Base-by-base conservation (phyloP, 2,113 vertebrate species). In the Acrocephalus kingi region DNA sequence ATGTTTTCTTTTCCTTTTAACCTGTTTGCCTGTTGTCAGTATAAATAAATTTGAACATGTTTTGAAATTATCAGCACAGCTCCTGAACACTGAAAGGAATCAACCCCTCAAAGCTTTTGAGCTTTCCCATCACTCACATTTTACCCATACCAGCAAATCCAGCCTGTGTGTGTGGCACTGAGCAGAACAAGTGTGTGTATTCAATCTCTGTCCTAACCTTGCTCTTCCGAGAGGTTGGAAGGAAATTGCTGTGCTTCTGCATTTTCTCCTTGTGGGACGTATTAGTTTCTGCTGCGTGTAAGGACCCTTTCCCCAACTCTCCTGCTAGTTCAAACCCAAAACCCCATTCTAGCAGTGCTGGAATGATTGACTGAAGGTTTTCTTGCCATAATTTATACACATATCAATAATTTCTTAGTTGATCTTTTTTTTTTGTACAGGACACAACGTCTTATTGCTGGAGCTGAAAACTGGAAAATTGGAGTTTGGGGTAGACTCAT, bases 331-430 rank as follows among this genome's bases (percentile, higher is more conserved):
- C 59, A 82, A 94, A 52, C 15, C 75, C 24, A 33, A 89, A 84
- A 89, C 54, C 87, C 5, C 41, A 84, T 94, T 7, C 82, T 55
- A 84, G 78, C 51, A 71, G 51, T 33, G 69, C 74, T 81, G 84
- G 76, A 91, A 71, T 56, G 75, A 84, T 54, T 87, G 91, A 79
- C 37, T 91, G 67, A 91, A 96, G 56, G 25, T 59, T 89, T 90
- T 93, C 24, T 48, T 86, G 21, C 51, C 80, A 64, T 90, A 91
- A 89, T 92, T 93, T 91, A 93, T 88, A 81, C 24, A 49, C 20
- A 23, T 56, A 78, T 82, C 51, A 93, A 73, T 93, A 84, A 72
- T 84, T 95, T 86, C 59, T 76, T 66, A 58, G 63, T 59, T 80
- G 72, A 76, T 39, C 2, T 72, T 89, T 67, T 67, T 91, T 80